Percentiles rank a stretch among this genome's conserved stretches.
These are phyloP conservation scores for Lagorchestes hirsutus DNA, from an alignment of 2,797 vertebrate species.

Conservation along the genomic window DNA sequence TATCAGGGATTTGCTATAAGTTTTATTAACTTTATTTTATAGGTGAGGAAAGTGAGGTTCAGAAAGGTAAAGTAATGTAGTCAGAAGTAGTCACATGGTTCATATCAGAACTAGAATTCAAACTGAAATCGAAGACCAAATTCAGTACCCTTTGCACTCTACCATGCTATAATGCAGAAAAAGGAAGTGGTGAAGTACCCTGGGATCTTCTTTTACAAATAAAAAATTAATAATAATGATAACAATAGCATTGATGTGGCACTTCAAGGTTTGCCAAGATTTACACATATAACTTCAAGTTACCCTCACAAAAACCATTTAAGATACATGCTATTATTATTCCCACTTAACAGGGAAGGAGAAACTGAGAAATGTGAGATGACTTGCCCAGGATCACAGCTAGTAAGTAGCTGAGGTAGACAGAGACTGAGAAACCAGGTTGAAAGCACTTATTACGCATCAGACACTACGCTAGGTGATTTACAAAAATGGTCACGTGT, in stretches of 20 bases:
- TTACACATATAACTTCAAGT: neutral
- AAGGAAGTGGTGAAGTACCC: neutral
- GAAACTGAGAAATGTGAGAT: neutral
- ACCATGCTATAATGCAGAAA: neutral
- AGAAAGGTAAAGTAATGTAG: neutral
- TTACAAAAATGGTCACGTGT: neutral
- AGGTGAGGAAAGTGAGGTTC: neutral
- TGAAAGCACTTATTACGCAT: neutral
- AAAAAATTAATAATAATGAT: neutral
- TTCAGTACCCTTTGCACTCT: neutral
- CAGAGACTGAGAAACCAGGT: neutral
- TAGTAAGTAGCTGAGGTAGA: neutral
- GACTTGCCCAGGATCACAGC: neutral
- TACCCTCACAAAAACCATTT: neutral
- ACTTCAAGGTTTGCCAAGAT: neutral
- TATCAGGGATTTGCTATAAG: neutral
- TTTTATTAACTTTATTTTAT: neutral
- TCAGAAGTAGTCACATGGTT: neutral
- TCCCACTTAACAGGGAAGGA: neutral
- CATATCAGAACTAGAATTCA: neutral
- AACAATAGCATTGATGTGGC: neutral
- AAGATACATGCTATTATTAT: neutral
- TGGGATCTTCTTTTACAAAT: neutral
- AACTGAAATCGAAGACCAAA: neutral
- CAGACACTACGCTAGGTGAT: neutral